Conservation (phyloP, 2,113 vertebrate species). For the Lethenteron reissneri region DNA sequence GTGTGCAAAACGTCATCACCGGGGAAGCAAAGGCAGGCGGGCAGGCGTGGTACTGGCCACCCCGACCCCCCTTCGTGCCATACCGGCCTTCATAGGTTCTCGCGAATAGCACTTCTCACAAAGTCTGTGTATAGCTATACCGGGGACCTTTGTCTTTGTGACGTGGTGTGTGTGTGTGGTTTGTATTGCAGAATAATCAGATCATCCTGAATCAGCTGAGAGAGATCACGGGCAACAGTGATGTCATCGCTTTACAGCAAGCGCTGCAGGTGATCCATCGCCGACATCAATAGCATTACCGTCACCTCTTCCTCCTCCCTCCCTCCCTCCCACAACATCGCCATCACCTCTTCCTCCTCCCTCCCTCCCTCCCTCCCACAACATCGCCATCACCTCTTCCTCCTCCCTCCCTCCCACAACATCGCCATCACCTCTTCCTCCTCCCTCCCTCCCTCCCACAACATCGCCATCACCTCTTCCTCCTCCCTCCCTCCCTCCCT, state of each 20-base stretch:
- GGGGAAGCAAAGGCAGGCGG: too few relatives aligned
- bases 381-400: too few relatives aligned
- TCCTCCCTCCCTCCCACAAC: too few relatives aligned
- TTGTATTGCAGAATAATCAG: constrained; percentile 35
- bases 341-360: too few relatives aligned
- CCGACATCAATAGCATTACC: neutral
- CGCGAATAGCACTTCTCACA: too few relatives aligned
- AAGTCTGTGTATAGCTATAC: too few relatives aligned
- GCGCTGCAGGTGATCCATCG: constrained; percentile 46
- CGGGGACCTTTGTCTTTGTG: too few relatives aligned
- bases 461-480: neutral
- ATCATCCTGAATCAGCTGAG: constrained; percentile 64
- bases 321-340: neutral
- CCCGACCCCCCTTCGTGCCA: too few relatives aligned
- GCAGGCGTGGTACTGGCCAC: too few relatives aligned
- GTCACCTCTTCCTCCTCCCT: neutral
- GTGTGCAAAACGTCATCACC: too few relatives aligned
- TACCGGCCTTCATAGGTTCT: too few relatives aligned
- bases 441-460: neutral
- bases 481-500: neutral
- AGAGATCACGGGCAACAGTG: constrained; percentile 79
- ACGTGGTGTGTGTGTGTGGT: neutral
- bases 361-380: too few relatives aligned
- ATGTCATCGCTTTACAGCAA: constrained; percentile 39
- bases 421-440: neutral